Evolutionary conservation across 2,888 invertebrate genomes (phyloP), one percentile per base, ranked within the genome.

Genomic region (Epistrophella euchroma): DNA sequence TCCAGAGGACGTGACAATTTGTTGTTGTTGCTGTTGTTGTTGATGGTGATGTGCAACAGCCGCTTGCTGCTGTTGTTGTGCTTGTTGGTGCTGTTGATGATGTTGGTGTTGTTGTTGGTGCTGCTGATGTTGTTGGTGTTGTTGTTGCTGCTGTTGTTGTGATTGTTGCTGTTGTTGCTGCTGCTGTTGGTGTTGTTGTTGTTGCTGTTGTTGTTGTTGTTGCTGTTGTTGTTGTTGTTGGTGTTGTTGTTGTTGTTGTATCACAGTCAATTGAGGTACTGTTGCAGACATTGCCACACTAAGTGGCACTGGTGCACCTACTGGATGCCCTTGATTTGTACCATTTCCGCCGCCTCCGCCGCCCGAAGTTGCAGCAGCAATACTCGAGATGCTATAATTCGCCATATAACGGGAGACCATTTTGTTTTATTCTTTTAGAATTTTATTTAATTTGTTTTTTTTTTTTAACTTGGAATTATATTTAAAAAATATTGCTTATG

Each of bases 221-320:
- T 84, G 84, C 28, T 84, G 84, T 47, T 60, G 64, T 50, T 84
- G 84, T 60, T 80, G 80, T 72, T 80, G 80, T 5, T 73, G 75
- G 15, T 80, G 80, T 28, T 86, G 82, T 58, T 86, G 82, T 55
- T 76, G 82, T 64, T 86, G 86, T 82, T 86, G 86, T 86, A 86
- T 86, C 86, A 86, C 86, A 86, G 86, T 78, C 43, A 86, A 37
- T 82, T 86, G 86, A 66, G 86, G 82, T 74, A 82, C 86, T 45
- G 82, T 86, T 58, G 82, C 82, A 58, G 85, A 70, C 74, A 86
- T 86, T 7, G 86, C 62, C 62, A 86, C 74, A 66, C 52, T 84
- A 1, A 80, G 73, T 37, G 82, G 82, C 74, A 86, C 73, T 58
- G 82, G 77, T 17, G 77, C 73, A 71, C 86, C 86, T 28, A 78